These are phyloP conservation scores for Fragum whitleyi DNA, from an alignment of 2,888 invertebrate genomes.

Conservation along the genomic window DNA sequence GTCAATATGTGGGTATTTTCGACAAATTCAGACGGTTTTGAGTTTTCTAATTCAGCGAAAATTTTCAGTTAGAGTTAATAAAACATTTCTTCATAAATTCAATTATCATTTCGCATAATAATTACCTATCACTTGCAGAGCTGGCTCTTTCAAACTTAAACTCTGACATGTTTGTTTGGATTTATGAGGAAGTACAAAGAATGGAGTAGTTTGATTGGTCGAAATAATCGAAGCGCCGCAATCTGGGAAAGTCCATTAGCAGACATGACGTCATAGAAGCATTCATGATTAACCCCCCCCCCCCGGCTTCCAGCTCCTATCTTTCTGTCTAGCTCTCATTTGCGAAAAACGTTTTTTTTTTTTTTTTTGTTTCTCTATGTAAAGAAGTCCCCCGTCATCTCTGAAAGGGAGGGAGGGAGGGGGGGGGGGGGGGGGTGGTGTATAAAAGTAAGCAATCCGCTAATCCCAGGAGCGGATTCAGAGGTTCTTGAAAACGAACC, in stretches of 20 bases:
- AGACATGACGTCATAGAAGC: conserved; percentile 9
- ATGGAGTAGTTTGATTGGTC: conserved; percentile 34
- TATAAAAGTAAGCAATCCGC: too few relatives aligned
- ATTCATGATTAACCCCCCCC: neutral
- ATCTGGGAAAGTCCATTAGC: conserved; percentile 12
- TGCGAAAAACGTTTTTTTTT: too few relatives aligned
- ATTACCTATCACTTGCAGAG: conserved; percentile 63
- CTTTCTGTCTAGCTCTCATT: too few relatives aligned
- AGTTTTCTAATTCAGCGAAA: neutral
- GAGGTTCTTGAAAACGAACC: too few relatives aligned
- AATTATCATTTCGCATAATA: neutral
- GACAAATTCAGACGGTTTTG: neutral
- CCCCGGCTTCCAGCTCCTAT: too few relatives aligned
- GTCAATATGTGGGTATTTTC: neutral
- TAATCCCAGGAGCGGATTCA: too few relatives aligned
- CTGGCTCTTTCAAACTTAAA: conserved; percentile 64
- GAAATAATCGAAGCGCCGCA: neutral
- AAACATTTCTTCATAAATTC: neutral
- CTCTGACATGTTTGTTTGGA: conserved; percentile 67
- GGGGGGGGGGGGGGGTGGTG: too few relatives aligned
- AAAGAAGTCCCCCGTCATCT: too few relatives aligned
- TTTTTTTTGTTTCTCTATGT: too few relatives aligned
- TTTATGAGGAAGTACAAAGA: conserved; percentile 45
- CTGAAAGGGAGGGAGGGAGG: too few relatives aligned
- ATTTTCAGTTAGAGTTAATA: neutral